Conservation (phyloP, 2,113 vertebrate genomes). For the Plotosus lineatus region DNA sequence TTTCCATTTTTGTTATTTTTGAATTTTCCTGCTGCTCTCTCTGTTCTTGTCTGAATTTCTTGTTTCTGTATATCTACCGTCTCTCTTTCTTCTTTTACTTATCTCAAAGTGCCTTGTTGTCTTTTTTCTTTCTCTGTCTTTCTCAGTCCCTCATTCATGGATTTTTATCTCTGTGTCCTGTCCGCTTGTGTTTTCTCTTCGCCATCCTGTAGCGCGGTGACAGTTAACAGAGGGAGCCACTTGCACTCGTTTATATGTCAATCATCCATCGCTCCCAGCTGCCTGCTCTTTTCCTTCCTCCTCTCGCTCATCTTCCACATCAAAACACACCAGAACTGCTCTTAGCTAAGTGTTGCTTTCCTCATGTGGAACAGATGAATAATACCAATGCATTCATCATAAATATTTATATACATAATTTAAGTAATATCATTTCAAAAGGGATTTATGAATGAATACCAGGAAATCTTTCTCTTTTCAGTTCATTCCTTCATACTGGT, state of each 20-base stretch:
- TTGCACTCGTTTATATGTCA: constrained; percentile 74
- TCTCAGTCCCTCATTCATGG: constrained; percentile 1
- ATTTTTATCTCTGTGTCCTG: constrained; percentile 42
- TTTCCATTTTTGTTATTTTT: background rate
- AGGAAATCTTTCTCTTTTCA: background rate
- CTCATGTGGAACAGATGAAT: background rate
- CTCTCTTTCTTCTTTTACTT: background rate
- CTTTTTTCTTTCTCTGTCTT: constrained; percentile 10
- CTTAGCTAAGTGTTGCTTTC: background rate
- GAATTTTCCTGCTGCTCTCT: background rate
- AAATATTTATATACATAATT: background rate
- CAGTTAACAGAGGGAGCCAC: constrained; percentile 75
- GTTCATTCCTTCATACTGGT: background rate
- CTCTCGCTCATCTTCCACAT: constrained; percentile 6
- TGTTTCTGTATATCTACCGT: background rate
- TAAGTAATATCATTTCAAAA: background rate
- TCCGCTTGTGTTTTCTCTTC: constrained; percentile 53
- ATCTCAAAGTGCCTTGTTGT: no score
- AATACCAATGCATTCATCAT: background rate
- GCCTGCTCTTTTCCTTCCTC: constrained; percentile 35
- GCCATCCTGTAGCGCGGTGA: constrained; percentile 62
- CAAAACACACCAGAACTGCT: background rate
- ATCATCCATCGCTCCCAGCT: constrained; percentile 63
- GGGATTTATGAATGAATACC: background rate
- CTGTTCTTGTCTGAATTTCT: constrained; percentile 7